Evolutionary conservation across 2,797 vertebrate genomes (phyloP).

Genomic region (Darevskia mixta): DNA sequence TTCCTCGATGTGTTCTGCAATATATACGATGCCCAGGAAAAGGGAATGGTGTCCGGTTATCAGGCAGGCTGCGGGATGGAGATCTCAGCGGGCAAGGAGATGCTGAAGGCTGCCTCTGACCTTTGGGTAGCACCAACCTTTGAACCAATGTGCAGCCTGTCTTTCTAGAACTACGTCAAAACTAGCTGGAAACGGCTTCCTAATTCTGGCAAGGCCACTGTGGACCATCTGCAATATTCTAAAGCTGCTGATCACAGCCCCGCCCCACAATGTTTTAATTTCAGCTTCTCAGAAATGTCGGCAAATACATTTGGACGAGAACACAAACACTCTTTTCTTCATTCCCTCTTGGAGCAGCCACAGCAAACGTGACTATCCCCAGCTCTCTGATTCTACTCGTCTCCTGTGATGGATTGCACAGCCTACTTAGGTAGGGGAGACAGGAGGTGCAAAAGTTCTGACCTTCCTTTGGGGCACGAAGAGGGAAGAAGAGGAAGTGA

Average conservation of each 20-base stretch:
- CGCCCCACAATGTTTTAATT: background rate
- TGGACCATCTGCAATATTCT: background rate
- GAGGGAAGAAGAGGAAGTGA: too few relatives aligned
- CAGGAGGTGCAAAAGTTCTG: too few relatives aligned
- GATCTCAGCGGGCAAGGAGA: rapidly evolving
- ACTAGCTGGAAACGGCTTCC: background rate
- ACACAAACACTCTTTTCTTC: background rate
- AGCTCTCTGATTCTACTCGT: too few relatives aligned
- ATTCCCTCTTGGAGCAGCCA: background rate
- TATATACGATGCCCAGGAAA: background rate
- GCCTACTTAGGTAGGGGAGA: too few relatives aligned
- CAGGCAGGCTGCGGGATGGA: rapidly evolving
- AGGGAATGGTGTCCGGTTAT: rapidly evolving
- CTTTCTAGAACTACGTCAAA: background rate
- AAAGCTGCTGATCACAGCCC: background rate
- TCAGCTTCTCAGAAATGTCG: background rate
- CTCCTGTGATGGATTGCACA: too few relatives aligned
- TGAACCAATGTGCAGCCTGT: rapidly evolving
- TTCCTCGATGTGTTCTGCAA: rapidly evolving
- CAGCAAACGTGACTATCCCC: too few relatives aligned
- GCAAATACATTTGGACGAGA: background rate
- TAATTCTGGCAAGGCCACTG: too few relatives aligned
- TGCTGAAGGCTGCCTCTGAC: rapidly evolving
- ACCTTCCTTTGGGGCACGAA: too few relatives aligned
- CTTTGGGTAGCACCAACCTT: rapidly evolving